A percentile compares a stretch with the other conserved stretches of the same genome.
phyloP scores from a whole-genome alignment of 2,888 invertebrate genomes.

The Arenicola marina region DNA sequence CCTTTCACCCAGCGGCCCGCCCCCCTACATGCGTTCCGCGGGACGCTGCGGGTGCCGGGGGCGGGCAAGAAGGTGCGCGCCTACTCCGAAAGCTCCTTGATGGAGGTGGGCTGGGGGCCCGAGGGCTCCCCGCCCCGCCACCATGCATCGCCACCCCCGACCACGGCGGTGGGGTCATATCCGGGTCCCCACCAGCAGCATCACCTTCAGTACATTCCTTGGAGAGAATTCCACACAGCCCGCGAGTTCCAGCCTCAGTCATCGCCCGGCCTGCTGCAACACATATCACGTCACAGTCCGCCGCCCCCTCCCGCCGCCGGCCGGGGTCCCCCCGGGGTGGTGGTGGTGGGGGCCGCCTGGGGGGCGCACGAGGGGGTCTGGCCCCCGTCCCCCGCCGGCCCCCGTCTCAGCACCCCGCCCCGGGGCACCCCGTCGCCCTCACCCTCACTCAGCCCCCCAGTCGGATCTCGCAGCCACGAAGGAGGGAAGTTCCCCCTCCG shows the following conservation, averaged over 20 bases:
- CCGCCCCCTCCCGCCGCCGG: neutral
- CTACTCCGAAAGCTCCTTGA: constrained; percentile 23
- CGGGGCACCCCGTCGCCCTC: neutral
- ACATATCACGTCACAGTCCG: neutral
- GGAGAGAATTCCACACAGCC: neutral
- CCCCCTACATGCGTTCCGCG: neutral
- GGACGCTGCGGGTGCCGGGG: constrained; percentile 1
- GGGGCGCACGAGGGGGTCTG: neutral
- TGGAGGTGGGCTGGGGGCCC: neutral
- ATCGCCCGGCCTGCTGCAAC: neutral
- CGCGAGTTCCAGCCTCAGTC: neutral
- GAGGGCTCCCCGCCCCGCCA: neutral
- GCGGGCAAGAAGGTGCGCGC: constrained; percentile 16
- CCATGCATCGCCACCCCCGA: too few relatives aligned
- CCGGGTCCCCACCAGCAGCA: too few relatives aligned
- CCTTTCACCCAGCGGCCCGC: constrained; percentile 3
- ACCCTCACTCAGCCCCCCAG: neutral
- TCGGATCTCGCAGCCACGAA: neutral
- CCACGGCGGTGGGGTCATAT: too few relatives aligned
- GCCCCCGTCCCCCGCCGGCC: neutral
- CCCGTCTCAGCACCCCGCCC: neutral
- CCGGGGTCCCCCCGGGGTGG: neutral
- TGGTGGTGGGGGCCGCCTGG: neutral
- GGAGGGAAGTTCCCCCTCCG: neutral
- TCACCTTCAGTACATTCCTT: neutral